Conservation (phyloP, 2,888 invertebrate genomes). For the Xanthostigma xanthostigma region DNA sequence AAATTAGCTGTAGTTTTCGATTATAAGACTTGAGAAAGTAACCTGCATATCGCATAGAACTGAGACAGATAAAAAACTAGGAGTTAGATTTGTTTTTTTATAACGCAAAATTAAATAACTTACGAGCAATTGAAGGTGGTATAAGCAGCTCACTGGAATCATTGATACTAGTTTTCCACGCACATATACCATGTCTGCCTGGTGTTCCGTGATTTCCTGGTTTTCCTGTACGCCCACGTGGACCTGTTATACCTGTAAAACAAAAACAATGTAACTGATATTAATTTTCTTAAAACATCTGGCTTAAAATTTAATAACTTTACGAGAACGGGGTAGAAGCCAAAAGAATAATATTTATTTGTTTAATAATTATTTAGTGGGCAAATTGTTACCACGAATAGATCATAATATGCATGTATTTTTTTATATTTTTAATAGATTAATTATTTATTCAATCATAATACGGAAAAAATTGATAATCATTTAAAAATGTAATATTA, state of each 20-base stretch:
- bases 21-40: background rate
- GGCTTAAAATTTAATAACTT: too few species aligned
- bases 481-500: too few species aligned
- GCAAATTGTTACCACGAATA: too few species aligned
- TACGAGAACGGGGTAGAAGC: background rate
- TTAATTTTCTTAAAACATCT: too few species aligned
- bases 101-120: constrained; percentile 14
- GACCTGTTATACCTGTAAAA: constrained; percentile 40
- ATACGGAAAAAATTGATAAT: too few species aligned
- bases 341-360: too few species aligned
- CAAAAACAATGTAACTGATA: constrained; percentile 4
- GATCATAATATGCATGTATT: too few species aligned
- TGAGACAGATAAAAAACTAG: background rate
- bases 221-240: constrained; percentile 57
- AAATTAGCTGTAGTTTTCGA: constrained; percentile 2
- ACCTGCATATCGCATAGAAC: constrained; percentile 1
- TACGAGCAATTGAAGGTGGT: constrained; percentile 73
- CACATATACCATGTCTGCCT: constrained; percentile 68
- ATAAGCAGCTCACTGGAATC: constrained; percentile 56
- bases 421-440: too few species aligned
- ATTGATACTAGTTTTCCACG: constrained; percentile 50
- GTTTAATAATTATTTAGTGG: too few species aligned
- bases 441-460: too few species aligned
- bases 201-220: constrained; percentile 58
- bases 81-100: background rate